Percentiles rank a stretch among this genome's conserved stretches.
These are phyloP conservation scores for Pegea sp. DNA, from an alignment of 23 tunicate species.

Conservation along the genomic window DNA sequence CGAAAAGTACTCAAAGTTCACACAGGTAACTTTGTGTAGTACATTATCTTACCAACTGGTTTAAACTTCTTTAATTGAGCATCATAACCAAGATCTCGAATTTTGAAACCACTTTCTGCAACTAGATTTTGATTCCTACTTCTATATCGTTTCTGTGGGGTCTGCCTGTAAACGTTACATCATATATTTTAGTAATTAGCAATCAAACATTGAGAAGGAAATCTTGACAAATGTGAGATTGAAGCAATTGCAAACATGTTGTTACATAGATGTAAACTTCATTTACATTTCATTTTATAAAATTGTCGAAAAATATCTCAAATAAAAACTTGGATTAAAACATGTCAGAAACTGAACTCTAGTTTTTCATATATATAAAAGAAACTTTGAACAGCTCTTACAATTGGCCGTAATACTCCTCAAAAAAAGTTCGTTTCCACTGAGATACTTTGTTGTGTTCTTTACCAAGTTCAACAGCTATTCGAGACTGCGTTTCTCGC, in stretches of 20 bases:
- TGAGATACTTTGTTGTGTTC: constrained; percentile 61
- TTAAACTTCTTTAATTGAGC: too few species aligned
- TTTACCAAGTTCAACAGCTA: constrained; percentile 57
- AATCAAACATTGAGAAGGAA: too few species aligned
- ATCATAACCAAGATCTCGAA: constrained; percentile 34
- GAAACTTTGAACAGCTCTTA: constrained; percentile 1
- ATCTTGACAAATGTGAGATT: too few species aligned
- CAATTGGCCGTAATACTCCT: constrained; percentile 86
- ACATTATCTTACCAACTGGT: too few species aligned
- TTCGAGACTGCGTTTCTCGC: constrained; percentile 73
- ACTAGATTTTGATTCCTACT: constrained; percentile 38
- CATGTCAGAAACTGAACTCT: background rate
- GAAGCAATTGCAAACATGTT: too few species aligned
- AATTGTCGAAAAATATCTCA: background rate
- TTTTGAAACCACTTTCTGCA: constrained; percentile 18
- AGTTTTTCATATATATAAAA: background rate
- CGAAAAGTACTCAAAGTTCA: too few species aligned
- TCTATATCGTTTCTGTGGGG: constrained; percentile 30
- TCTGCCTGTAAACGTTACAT: too few species aligned
- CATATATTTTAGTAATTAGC: too few species aligned
- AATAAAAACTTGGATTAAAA: background rate
- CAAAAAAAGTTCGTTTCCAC: constrained; percentile 79
- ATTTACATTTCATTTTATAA: too few species aligned
- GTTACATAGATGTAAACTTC: too few species aligned
- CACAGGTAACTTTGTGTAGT: too few species aligned